These are phyloP conservation scores for Drosophila insularis DNA, from an alignment of 1,140 invertebrate species.

Conservation along the genomic window DNA sequence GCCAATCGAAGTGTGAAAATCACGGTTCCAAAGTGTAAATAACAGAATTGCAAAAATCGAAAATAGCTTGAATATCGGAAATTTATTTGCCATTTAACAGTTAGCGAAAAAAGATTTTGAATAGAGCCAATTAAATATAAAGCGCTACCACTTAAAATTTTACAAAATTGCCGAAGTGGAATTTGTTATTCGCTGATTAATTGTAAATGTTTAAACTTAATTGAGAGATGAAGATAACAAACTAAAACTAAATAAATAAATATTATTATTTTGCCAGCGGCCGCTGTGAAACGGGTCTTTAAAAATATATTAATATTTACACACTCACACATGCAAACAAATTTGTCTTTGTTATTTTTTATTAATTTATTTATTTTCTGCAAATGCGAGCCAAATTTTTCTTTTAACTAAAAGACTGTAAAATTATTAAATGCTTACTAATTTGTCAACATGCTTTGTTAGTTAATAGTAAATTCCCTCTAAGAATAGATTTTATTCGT, in stretches of 20 bases:
- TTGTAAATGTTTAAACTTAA: slow-evolving; percentile 45
- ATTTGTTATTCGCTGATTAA: slow-evolving; percentile 43
- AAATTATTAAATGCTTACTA: slow-evolving; percentile 48
- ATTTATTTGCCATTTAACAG: slow-evolving; percentile 37
- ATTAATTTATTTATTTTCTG: slow-evolving; percentile 13
- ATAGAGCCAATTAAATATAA: slow-evolving; percentile 50
- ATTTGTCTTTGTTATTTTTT: background rate
- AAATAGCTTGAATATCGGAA: background rate
- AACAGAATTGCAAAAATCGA: background rate
- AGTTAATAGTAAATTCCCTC: slow-evolving; percentile 6
- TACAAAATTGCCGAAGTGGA: slow-evolving; percentile 16
- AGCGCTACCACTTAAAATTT: slow-evolving; percentile 56
- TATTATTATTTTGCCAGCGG: slow-evolving; percentile 38
- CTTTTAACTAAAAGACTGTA: slow-evolving; percentile 20
- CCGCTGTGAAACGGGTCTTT: slow-evolving; percentile 61
- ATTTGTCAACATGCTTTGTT: slow-evolving; percentile 62
- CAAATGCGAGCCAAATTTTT: slow-evolving; percentile 31
- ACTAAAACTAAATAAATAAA: slow-evolving; percentile 33
- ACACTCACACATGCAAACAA: background rate
- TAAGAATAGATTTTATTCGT: slow-evolving; percentile 40
- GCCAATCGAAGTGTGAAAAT: too few species aligned
- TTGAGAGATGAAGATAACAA: slow-evolving; percentile 12
- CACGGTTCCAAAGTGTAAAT: too few species aligned
- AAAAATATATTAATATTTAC: slow-evolving; percentile 35
- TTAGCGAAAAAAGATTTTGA: slow-evolving; percentile 23